phyloP scores from a whole-genome alignment of 2,113 vertebrate genomes.

The Odocoileus virginianus region DNA sequence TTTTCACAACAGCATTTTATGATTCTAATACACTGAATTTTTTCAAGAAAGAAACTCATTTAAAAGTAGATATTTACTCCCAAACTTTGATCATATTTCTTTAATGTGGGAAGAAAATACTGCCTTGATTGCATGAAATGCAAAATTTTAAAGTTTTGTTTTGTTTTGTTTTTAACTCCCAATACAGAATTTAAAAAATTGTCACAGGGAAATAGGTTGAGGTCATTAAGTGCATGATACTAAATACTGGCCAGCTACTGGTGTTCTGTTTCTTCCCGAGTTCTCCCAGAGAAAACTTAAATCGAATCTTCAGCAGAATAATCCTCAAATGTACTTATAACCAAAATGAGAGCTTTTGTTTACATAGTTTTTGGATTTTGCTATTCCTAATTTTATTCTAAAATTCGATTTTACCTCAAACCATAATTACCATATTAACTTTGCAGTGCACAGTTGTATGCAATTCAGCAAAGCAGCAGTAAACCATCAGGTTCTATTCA shows the following conservation, averaged over 20 bases:
- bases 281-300: conserved; percentile 44
- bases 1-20: conserved; percentile 30
- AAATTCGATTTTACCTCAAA: conserved; percentile 64
- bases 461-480: conserved; percentile 53
- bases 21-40: conserved; percentile 33
- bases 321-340: conserved; percentile 42
- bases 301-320: conserved; percentile 35
- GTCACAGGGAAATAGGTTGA: conserved; percentile 3
- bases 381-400: conserved; percentile 64
- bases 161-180: neutral
- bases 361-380: conserved; percentile 53
- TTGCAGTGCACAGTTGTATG: conserved; percentile 57
- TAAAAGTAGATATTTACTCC: neutral
- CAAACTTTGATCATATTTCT: conserved; percentile 24
- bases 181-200: conserved; percentile 49
- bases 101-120: conserved; percentile 37
- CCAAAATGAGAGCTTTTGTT: conserved; percentile 66
- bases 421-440: conserved; percentile 66
- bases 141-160: neutral
- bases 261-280: neutral
- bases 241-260: conserved; percentile 31
- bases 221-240: conserved; percentile 35
- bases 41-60: conserved; percentile 36
- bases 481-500: conserved; percentile 55
- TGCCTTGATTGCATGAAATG: conserved; percentile 29